Evolutionary conservation across 1,140 invertebrate species (phyloP), one percentile per base, ranked within the genome.

Genomic region (Frieseomelitta varia): DNA sequence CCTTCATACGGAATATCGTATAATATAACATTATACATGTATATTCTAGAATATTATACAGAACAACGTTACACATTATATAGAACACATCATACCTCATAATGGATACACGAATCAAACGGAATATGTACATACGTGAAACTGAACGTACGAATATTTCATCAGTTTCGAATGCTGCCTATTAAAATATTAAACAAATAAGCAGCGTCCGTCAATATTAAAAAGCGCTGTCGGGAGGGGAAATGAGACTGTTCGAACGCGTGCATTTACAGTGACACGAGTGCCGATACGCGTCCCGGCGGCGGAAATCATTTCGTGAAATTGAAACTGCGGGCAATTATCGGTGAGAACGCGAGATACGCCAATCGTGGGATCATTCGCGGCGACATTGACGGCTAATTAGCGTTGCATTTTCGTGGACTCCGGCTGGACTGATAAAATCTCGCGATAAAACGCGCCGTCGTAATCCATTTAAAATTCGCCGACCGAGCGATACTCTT

Each of bases 321-420:
- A 88, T 85, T 85, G 86, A 77, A 88, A 85, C 72, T 78, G 87
- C 39, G 86, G 74, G 10, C 68, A 80, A 88, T 88, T 81, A 88
- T 85, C 71, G 78, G 78, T 65, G 63, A 77, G 47, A 68, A 11
- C 1, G 39, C 81, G 61, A 87, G 84, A 73, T n/a, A n/a, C n/a
- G 82, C 78, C 56, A 80, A 55, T 63, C 65, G 51, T 71, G 68
- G 76, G 77, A 85, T 68, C 65, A 74, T 85, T 85, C 75, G 67
- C n/a, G 67, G 34, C 77, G 81, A 87, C 67, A 65, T 58, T 72
- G 73, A 87, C 79, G 73, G 61, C 61, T 85, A 88, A 85, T 88
- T 88, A 85, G 56, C 69, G 67, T 67, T 69, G 82, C 79, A 55
- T 74, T 80, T 80, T 75, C 84, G 67, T 53, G 77, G 27, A 24